Percentiles rank a stretch among this genome's conserved stretches.
Evolutionary conservation across 2,888 invertebrate species (phyloP).

Genomic region (Caenorhabditis macrosperma): DNA sequence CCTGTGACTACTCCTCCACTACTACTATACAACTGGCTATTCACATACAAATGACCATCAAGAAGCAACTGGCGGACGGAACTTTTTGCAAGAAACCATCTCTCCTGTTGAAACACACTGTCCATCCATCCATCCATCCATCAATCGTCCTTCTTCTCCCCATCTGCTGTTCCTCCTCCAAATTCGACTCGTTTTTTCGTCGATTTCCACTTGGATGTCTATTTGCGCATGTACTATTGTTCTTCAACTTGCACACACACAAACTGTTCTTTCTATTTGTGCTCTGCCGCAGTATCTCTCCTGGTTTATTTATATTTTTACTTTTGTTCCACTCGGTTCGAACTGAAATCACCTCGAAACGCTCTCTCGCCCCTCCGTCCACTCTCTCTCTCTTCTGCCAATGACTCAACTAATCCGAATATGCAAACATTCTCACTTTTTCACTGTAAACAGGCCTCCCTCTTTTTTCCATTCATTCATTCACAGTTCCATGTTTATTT

Average conservation of each 20-base stretch:
- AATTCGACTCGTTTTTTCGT: conserved; percentile 1
- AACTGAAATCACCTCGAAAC: neutral
- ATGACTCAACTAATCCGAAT: conserved; percentile 45
- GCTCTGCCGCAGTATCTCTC: conserved; percentile 15
- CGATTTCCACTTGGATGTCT: conserved; percentile 1
- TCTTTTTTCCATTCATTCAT: conserved; percentile 15
- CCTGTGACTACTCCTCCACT: too few relatives aligned
- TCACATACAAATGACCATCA: too few relatives aligned
- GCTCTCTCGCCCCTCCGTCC: neutral
- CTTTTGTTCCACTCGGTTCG: conserved; percentile 7
- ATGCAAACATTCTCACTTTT: conserved; percentile 36
- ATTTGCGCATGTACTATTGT: conserved; percentile 57
- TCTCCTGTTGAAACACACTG: too few relatives aligned
- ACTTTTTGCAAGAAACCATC: too few relatives aligned
- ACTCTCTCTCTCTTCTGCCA: neutral
- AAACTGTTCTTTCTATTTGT: conserved; percentile 18
- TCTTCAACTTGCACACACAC: conserved; percentile 35
- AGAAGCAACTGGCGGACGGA: too few relatives aligned
- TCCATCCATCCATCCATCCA: neutral
- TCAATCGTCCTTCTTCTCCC: neutral
- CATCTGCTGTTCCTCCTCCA: neutral
- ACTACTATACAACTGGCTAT: too few relatives aligned
- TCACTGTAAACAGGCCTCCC: conserved; percentile 28
- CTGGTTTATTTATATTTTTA: conserved; percentile 49
- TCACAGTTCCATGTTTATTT: neutral